Conservation (phyloP, 2,113 vertebrate species). For the Smithornis capensis region DNA sequence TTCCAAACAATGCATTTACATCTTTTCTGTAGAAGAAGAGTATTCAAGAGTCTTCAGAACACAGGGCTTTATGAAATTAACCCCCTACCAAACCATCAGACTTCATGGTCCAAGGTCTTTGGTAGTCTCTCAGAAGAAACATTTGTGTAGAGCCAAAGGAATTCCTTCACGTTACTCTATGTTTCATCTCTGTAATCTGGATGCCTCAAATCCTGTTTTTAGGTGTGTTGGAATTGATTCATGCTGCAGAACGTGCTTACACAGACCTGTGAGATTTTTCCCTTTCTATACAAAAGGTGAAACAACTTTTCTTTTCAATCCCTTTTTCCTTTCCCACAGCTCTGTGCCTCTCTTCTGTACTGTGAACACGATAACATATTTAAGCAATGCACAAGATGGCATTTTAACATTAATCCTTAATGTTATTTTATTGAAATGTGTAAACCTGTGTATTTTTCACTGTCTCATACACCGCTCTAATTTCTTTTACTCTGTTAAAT, state of each 20-base stretch:
- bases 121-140: neutral
- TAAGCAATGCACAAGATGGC: conserved; percentile 6
- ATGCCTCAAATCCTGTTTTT: neutral
- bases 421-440: conserved; percentile 14
- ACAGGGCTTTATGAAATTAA: neutral
- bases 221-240: neutral
- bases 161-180: neutral
- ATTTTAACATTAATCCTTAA: conserved; percentile 44
- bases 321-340: neutral
- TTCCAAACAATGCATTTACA: neutral
- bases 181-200: neutral
- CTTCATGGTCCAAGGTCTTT: neutral
- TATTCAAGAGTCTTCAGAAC: neutral
- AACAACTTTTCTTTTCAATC: neutral
- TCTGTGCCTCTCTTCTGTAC: neutral
- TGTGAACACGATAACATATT: neutral
- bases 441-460: neutral
- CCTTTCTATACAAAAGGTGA: neutral
- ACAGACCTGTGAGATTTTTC: neutral
- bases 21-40: neutral
- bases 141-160: neutral
- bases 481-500: conserved; percentile 68
- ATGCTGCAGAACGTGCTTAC: neutral
- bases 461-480: conserved; percentile 12
- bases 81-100: neutral